Evolutionary conservation across 37 sponge, comb jelly and placozoan species (phyloP), one percentile per base, ranked within the genome.

Genomic region (Lycopodina hypogea): DNA sequence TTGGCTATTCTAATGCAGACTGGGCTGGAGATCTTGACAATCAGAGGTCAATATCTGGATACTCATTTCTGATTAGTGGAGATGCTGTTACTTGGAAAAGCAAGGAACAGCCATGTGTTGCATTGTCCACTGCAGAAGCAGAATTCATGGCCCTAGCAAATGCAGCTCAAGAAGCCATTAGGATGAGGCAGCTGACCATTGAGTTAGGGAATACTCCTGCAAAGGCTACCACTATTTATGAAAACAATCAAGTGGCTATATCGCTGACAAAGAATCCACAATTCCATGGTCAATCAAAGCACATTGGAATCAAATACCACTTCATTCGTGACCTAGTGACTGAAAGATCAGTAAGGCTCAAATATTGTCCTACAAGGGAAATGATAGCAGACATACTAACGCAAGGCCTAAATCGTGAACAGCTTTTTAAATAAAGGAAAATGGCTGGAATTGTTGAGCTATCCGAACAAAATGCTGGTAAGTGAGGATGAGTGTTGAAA

Each of bases 301-400:
- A 77, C 61, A 84, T 84, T 29, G 60, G 26, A n/a, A n/a, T n/a
- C n/a, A n/a, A n/a, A n/a, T n/a, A n/a, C 63, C 83, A 83, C 50
- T 83, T 67, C 38, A 69, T 75, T 45, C 55, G 56, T 50, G 85
- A 85, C 38, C 62, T 73, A 42, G 82, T 74, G 52, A 24, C 21
- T 28, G 35, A 34, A 23, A 38, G 36, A 42, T 58, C 36, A 36
- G 18, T 85, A 41, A 58, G 67, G 36, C 39, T 79, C 41, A 39
- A 51, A 32, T 78, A 85, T 41, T 85, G 85, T 78, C 73, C 79
- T 28, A 85, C 85, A 28, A 29, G 50, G 3, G 79, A 85, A 34
- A 85, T 85, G 85, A 35, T 61, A 19, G 85, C 79, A 29, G 85
- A 85, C 38, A 78, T 72, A 56, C 42, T 78, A 19, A 85, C 85